A percentile compares a stretch with the other conserved stretches of the same genome.
Conservation (phyloP, 1,140 invertebrate species). For the Leptonema lineaticorne region DNA sequence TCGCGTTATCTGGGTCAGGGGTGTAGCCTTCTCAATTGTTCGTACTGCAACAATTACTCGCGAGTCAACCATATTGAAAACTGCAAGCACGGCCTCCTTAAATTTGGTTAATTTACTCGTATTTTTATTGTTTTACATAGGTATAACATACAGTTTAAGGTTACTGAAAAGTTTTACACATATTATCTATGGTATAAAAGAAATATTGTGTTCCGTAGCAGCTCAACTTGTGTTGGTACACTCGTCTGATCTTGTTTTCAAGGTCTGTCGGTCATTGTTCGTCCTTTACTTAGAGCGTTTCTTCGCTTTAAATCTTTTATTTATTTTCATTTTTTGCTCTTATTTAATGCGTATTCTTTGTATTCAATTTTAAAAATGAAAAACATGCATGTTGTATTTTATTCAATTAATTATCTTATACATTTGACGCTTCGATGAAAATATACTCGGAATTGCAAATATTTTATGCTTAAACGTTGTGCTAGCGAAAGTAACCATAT, state of each 20-base stretch:
- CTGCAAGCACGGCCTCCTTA: background rate
- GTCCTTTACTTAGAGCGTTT: slow-evolving; percentile 25
- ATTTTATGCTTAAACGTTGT: no score
- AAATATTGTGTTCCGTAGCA: background rate
- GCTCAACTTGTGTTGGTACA: background rate
- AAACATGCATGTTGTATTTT: no score
- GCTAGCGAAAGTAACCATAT: no score
- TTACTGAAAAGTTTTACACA: background rate
- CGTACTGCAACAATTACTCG: background rate
- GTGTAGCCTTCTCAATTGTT: background rate
- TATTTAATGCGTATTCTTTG: no score
- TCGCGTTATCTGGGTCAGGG: background rate
- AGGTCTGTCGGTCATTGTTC: slow-evolving; percentile 30
- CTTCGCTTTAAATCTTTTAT: no score
- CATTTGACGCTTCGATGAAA: no score
- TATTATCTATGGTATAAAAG: background rate
- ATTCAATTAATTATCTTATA: no score
- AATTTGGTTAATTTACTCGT: background rate
- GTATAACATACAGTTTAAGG: no score
- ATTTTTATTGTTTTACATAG: background rate
- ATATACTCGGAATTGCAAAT: no score
- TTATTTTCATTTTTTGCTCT: no score
- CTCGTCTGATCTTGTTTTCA: slow-evolving; percentile 20
- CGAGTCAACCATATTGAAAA: background rate
- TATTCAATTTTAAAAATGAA: no score